Percentiles rank a stretch among this genome's conserved stretches.
phyloP scores from a whole-genome alignment of 2,797 vertebrate species.

The Melanotaenia nigrans region DNA sequence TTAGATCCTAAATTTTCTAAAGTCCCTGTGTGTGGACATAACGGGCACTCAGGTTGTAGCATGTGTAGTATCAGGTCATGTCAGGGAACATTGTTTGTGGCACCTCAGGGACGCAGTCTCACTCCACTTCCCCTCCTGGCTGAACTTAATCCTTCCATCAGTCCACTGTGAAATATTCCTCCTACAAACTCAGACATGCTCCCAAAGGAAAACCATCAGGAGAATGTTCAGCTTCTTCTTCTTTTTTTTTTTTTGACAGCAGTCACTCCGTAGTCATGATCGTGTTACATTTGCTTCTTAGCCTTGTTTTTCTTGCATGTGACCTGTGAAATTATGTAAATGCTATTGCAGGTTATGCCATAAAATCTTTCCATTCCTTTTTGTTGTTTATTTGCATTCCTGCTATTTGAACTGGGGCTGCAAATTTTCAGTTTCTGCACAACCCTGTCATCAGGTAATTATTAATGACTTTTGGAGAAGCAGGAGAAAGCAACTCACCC shows the following conservation, averaged over 20 bases:
- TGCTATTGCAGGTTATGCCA: conserved; percentile 43
- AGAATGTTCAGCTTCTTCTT: conserved; percentile 43
- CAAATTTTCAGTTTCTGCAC: conserved; percentile 31
- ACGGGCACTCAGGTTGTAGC: conserved; percentile 23
- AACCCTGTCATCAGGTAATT: conserved; percentile 48
- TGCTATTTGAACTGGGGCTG: conserved; percentile 51
- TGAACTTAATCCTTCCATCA: conserved; percentile 54
- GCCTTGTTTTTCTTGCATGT: conserved; percentile 59
- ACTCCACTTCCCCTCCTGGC: conserved; percentile 57
- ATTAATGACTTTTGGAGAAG: conserved; percentile 60
- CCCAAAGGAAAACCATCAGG: conserved; percentile 47
- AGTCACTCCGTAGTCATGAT: conserved; percentile 50
- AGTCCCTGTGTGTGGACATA: conserved; percentile 30
- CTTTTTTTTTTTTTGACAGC: conserved; percentile 44
- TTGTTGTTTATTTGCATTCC: conserved; percentile 44
- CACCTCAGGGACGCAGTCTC: conserved; percentile 62
- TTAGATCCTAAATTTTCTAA: conserved; percentile 50
- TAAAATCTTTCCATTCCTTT: conserved; percentile 21
- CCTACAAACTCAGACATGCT: conserved; percentile 45
- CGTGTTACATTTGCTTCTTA: conserved; percentile 37
- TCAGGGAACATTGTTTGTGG: conserved; percentile 67
- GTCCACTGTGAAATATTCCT: conserved; percentile 59
- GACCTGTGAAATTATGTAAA: conserved; percentile 74
- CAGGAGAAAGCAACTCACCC: conserved; percentile 49
- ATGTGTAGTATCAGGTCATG: conserved; percentile 47